Evolutionary conservation across 2,888 invertebrate species (phyloP).

Genomic region (Ophraella communa): DNA sequence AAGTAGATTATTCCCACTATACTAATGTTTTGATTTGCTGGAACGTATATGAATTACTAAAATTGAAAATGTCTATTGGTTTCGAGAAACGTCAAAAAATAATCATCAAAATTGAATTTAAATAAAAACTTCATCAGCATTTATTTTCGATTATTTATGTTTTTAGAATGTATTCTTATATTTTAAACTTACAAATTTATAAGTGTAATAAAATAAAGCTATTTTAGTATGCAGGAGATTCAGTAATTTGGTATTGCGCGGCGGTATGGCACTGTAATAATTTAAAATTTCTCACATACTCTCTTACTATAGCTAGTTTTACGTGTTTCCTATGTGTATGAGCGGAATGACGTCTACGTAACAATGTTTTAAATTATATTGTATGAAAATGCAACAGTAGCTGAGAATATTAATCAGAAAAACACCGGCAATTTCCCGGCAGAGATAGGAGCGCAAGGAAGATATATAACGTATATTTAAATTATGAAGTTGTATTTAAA

Average conservation of each 20-base stretch:
- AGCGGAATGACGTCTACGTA: neutral
- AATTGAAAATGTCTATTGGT: no score
- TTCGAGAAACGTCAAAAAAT: no score
- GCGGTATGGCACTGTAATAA: neutral
- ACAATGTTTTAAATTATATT: neutral
- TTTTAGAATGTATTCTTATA: neutral
- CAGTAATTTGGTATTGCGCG: neutral
- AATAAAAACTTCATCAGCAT: no score
- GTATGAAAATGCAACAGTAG: no score
- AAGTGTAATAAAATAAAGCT: neutral
- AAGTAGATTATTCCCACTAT: no score
- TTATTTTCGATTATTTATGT: neutral
- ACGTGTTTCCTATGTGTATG: neutral
- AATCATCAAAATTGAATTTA: neutral
- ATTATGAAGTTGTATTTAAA: no score
- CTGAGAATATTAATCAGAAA: no score
- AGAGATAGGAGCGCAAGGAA: no score
- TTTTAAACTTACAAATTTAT: neutral
- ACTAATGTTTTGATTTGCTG: no score
- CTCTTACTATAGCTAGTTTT: neutral
- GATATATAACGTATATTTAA: no score
- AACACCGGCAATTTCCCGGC: no score
- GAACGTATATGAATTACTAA: no score
- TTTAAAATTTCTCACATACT: neutral
- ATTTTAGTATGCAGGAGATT: neutral